These are phyloP conservation scores for Drosophila bocki DNA, from an alignment of 1,140 invertebrate genomes.

Conservation along the genomic window DNA sequence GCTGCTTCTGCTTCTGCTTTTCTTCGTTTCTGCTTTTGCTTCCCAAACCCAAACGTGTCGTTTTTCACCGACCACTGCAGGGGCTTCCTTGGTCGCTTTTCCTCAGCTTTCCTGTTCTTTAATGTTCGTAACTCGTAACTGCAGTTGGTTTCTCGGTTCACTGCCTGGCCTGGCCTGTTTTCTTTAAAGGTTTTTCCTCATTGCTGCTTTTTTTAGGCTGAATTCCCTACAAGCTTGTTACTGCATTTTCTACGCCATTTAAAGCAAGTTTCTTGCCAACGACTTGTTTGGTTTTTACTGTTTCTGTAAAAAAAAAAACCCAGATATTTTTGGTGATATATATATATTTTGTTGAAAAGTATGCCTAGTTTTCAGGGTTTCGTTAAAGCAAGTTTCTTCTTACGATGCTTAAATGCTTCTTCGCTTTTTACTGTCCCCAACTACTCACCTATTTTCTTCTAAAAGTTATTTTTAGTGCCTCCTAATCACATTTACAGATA, in stretches of 20 bases:
- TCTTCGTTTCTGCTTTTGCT: constrained; percentile 2
- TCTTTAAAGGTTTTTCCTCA: constrained; percentile 6
- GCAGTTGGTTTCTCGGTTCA: constrained; percentile 14
- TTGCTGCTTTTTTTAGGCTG: background rate
- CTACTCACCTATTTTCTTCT: background rate
- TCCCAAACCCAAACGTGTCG: constrained; percentile 57
- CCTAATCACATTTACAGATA: background rate
- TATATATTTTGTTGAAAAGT: too few species aligned
- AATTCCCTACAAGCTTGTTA: background rate
- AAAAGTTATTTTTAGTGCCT: background rate
- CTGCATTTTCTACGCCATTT: background rate
- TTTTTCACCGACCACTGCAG: constrained; percentile 80
- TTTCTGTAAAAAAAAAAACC: background rate
- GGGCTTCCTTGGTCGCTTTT: constrained; percentile 63
- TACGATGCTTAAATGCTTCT: too few species aligned
- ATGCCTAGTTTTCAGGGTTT: too few species aligned
- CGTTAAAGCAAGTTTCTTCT: too few species aligned
- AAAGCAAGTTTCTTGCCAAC: background rate
- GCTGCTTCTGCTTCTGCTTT: background rate
- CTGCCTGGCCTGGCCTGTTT: constrained; percentile 3
- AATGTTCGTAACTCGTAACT: constrained; percentile 18
- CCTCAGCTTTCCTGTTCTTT: constrained; percentile 30
- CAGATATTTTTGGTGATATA: too few species aligned
- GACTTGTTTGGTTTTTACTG: background rate
- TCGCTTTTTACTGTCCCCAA: background rate